A percentile compares a stretch with the other conserved stretches of the same genome.
phyloP scores from a whole-genome alignment of 2,888 invertebrate genomes.

The Keiferia lycopersicella region DNA sequence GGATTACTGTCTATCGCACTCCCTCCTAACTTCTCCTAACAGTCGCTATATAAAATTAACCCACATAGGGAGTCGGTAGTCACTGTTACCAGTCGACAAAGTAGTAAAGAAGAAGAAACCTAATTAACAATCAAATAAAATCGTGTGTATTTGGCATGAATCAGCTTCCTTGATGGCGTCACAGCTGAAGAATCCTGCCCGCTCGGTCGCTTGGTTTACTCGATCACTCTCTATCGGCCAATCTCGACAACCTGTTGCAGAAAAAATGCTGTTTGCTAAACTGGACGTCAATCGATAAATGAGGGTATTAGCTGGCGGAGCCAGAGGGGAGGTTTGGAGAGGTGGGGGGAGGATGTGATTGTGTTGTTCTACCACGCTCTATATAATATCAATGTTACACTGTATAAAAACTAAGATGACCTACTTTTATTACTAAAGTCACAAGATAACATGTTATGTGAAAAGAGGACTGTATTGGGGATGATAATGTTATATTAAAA shows the following conservation, averaged over 20 bases:
- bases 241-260: conserved; percentile 13
- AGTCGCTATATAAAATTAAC: too few species aligned
- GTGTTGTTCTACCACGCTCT: background rate
- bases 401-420: too few species aligned
- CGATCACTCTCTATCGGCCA: conserved; percentile 12
- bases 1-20: too few species aligned
- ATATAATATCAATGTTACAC: too few species aligned
- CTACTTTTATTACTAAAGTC: too few species aligned
- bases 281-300: conserved; percentile 7
- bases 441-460: too few species aligned
- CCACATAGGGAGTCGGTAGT: too few species aligned
- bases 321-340: background rate
- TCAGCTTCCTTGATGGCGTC: background rate
- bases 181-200: background rate
- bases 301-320: conserved; percentile 6
- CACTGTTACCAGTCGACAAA: too few species aligned
- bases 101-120: too few species aligned
- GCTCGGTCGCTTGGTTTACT: background rate
- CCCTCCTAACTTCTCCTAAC: too few species aligned
- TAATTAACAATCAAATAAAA: background rate
- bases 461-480: too few species aligned
- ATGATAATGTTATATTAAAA: too few species aligned
- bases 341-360: background rate
- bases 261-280: conserved; percentile 13
- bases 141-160: background rate